Percentiles rank a stretch among this genome's conserved stretches.
Evolutionary conservation across 2,113 vertebrate genomes (phyloP).

Genomic region (Dicrurus megarhynchus): DNA sequence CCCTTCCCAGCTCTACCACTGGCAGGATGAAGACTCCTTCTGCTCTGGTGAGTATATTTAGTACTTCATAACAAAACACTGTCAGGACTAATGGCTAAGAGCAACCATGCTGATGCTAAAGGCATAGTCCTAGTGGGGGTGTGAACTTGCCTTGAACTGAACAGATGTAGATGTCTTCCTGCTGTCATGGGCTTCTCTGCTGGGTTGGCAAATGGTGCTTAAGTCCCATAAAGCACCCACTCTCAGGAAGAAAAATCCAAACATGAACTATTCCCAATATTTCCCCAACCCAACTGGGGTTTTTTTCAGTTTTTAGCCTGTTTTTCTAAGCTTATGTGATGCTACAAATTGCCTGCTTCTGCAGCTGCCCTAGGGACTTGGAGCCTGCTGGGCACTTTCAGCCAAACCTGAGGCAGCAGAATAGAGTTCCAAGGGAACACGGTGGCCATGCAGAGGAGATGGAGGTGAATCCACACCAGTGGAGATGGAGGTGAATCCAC

Average conservation of each 20-base stretch:
- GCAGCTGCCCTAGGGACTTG: not conserved
- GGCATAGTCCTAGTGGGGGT: not conserved
- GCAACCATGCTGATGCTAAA: not conserved
- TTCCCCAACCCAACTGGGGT: not conserved
- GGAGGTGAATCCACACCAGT: not conserved
- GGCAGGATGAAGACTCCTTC: not conserved
- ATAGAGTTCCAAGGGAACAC: not conserved
- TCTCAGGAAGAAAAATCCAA: not conserved
- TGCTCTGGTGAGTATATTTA: not conserved
- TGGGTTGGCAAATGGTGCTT: fast-evolving
- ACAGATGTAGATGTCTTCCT: not conserved
- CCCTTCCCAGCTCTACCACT: not conserved
- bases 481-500: not conserved
- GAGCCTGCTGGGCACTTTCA: not conserved
- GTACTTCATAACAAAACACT: not conserved
- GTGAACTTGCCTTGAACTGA: not conserved
- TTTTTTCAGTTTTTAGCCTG: not conserved
- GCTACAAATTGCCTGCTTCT: not conserved
- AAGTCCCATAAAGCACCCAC: not conserved
- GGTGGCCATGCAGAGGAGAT: not conserved
- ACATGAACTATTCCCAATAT: not conserved
- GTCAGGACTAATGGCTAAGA: not conserved
- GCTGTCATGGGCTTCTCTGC: not conserved
- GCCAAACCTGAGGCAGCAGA: not conserved
- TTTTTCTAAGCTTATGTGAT: not conserved